Percentiles rank a stretch among this genome's conserved stretches.
These are phyloP conservation scores for Orchesellides sinensis DNA, from an alignment of 2,888 invertebrate species.

Conservation along the genomic window DNA sequence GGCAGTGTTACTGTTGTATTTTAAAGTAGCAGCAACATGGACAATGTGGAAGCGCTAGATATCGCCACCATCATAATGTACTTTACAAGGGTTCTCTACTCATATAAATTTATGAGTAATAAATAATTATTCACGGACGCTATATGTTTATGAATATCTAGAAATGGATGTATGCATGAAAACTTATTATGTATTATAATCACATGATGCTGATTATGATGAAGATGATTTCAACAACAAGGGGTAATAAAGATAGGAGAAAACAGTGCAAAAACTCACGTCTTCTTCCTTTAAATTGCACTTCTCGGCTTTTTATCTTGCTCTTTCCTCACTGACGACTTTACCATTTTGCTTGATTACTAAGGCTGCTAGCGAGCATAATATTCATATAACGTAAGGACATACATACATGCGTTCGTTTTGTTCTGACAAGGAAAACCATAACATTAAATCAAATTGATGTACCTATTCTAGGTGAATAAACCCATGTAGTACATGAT, in stretches of 20 bases:
- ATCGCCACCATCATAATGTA: constrained; percentile 30
- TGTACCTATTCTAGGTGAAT: constrained; percentile 47
- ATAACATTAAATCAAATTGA: constrained; percentile 41
- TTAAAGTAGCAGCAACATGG: constrained; percentile 1
- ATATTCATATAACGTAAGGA: too few species aligned
- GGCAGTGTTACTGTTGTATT: neutral
- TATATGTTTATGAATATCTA: neutral
- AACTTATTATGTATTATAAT: neutral
- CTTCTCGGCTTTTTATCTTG: constrained; percentile 2
- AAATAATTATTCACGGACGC: constrained; percentile 7
- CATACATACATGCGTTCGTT: too few species aligned
- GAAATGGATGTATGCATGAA: neutral
- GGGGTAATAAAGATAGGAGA: constrained; percentile 47
- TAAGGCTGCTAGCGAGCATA: neutral
- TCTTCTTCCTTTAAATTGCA: constrained; percentile 35
- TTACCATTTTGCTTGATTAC: neutral
- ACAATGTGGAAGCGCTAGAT: constrained; percentile 46
- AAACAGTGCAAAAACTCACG: constrained; percentile 57
- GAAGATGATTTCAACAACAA: constrained; percentile 32
- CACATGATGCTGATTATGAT: constrained; percentile 12
- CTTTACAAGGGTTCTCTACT: constrained; percentile 43
- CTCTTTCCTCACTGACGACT: neutral
- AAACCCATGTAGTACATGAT: constrained; percentile 39
- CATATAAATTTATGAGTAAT: constrained; percentile 49
- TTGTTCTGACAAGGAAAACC: constrained; percentile 44